Percentiles rank a stretch among this genome's conserved stretches.
Evolutionary conservation across 1,140 invertebrate species (phyloP).

Genomic region (Pseudoatta argentina): DNA sequence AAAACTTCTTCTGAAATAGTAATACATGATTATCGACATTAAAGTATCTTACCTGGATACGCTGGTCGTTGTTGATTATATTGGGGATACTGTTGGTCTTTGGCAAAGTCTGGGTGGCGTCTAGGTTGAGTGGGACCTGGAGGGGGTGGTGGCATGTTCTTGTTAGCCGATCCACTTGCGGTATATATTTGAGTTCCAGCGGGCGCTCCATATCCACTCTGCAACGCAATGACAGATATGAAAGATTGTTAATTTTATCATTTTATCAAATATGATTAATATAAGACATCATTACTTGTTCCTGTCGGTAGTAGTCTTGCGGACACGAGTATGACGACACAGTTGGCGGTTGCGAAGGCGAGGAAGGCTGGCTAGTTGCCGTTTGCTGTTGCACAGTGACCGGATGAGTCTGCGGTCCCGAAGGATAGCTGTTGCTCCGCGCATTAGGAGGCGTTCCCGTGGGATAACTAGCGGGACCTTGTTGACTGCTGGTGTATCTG

Average conservation of each 20-base stretch:
- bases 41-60: slow-evolving; percentile 81
- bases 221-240: neutral
- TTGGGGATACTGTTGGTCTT: slow-evolving; percentile 90
- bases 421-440: slow-evolving; percentile 81
- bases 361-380: slow-evolving; percentile 80
- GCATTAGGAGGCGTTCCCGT: slow-evolving; percentile 79
- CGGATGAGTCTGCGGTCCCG: slow-evolving; percentile 82
- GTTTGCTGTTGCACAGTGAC: slow-evolving; percentile 80
- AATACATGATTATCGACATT: neutral
- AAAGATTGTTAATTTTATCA: neutral
- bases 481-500: slow-evolving; percentile 81
- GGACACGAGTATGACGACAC: slow-evolving; percentile 84
- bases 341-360: slow-evolving; percentile 81
- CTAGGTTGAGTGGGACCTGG: slow-evolving; percentile 90
- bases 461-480: slow-evolving; percentile 81
- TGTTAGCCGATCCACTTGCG: slow-evolving; percentile 84
- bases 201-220: slow-evolving; percentile 82
- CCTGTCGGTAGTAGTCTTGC: slow-evolving; percentile 85
- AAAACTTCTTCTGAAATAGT: neutral
- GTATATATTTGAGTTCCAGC: slow-evolving; percentile 83
- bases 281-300: slow-evolving; percentile 78
- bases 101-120: slow-evolving; percentile 94
- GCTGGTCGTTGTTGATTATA: slow-evolving; percentile 88
- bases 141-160: slow-evolving; percentile 89
- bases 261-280: slow-evolving; percentile 9